These are phyloP conservation scores for Anser brachyrhynchus DNA, from an alignment of 2,113 vertebrate genomes.

Conservation along the genomic window DNA sequence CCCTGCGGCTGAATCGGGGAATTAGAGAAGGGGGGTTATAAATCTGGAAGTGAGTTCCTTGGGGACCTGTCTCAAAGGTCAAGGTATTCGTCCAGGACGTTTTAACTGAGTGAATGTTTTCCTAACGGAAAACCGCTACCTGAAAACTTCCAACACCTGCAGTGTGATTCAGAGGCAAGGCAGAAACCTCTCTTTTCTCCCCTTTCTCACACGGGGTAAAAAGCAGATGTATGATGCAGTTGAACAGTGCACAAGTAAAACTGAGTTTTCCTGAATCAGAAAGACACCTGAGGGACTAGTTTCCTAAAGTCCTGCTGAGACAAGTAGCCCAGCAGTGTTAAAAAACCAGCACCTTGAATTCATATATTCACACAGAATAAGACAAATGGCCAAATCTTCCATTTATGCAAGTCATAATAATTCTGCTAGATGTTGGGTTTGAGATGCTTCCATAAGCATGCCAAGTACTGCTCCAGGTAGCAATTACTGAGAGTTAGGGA, in stretches of 20 bases:
- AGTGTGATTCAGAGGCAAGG: not conserved
- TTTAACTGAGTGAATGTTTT: not conserved
- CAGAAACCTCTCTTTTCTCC: not conserved
- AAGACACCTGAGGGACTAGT: not conserved
- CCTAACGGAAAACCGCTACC: not conserved
- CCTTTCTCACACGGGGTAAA: fast-evolving
- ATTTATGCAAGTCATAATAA: not conserved
- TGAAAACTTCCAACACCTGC: not conserved
- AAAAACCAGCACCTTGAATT: not conserved
- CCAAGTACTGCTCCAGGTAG: slow-evolving; percentile 17
- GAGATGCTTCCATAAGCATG: not conserved
- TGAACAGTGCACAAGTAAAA: not conserved
- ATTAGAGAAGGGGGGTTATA: not conserved
- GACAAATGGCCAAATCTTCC: not conserved
- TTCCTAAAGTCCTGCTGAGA: not conserved
- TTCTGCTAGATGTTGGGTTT: not conserved
- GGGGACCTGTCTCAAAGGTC: not conserved
- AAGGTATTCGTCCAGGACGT: not conserved
- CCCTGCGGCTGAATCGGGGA: not conserved
- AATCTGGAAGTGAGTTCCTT: not conserved
- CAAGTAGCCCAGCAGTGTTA: not conserved
- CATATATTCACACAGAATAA: not conserved
- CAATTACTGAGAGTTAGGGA: not conserved
- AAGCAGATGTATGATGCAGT: not conserved
- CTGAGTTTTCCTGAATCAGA: not conserved